These are phyloP conservation scores for Drosophila fuyamai DNA, from an alignment of 1,140 invertebrate species.

Conservation along the genomic window DNA sequence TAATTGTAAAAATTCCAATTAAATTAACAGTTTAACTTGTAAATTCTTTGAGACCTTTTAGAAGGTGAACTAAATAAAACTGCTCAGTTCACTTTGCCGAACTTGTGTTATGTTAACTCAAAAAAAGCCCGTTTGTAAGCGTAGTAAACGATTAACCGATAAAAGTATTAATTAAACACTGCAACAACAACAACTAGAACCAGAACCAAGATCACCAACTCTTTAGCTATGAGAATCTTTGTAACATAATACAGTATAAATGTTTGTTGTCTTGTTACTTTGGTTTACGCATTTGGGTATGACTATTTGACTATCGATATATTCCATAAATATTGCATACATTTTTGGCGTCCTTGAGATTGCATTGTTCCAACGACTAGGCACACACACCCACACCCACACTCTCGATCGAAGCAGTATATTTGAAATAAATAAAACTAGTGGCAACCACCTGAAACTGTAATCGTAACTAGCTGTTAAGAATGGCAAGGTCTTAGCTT, in stretches of 20 bases:
- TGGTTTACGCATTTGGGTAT: conserved; percentile 79
- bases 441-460: conserved; percentile 61
- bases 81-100: too few species aligned
- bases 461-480: conserved; percentile 74
- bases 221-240: conserved; percentile 67
- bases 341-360: conserved; percentile 72
- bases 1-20: too few species aligned
- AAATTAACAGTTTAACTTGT: too few species aligned
- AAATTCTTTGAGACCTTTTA: too few species aligned
- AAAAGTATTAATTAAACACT: conserved; percentile 25
- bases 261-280: conserved; percentile 79
- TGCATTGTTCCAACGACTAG: conserved; percentile 73
- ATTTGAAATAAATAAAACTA: conserved; percentile 35
- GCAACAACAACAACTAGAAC: conserved; percentile 35
- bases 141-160: conserved; percentile 17
- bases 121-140: not conserved
- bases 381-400: conserved; percentile 46
- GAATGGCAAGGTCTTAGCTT: conserved; percentile 70
- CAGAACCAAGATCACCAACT: conserved; percentile 38
- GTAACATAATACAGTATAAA: conserved; percentile 66
- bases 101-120: not conserved
- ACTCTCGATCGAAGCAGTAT: conserved; percentile 38
- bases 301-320: conserved; percentile 64
- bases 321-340: conserved; percentile 71
- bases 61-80: too few species aligned